Conservation (phyloP, 2,797 vertebrate genomes). For the Acropternis orthonyx region DNA sequence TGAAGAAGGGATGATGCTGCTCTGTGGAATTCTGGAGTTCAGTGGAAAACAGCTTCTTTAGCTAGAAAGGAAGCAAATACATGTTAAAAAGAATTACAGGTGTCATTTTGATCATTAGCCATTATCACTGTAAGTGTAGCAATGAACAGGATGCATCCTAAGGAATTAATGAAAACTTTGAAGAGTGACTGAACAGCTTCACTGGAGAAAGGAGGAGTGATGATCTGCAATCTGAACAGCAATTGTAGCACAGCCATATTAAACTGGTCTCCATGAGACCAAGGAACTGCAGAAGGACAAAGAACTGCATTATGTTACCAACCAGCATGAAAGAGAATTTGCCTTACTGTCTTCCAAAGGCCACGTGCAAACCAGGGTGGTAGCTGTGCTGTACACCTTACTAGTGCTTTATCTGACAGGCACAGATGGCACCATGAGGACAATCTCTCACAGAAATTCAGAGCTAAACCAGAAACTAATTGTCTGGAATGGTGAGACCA, state of each 20-base stretch:
- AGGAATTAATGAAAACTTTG: background rate
- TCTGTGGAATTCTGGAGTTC: background rate
- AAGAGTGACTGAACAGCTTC: background rate
- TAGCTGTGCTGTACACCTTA: background rate
- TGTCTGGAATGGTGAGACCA: background rate
- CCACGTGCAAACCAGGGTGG: background rate
- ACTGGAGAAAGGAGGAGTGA: background rate
- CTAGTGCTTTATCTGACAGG: background rate
- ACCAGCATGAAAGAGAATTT: background rate
- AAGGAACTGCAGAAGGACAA: background rate
- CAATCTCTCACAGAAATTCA: background rate
- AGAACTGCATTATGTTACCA: background rate
- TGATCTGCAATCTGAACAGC: background rate
- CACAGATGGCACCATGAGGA: background rate
- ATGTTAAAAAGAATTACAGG: background rate
- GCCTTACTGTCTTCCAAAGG: background rate
- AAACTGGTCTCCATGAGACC: background rate
- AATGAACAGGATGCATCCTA: background rate
- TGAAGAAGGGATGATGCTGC: background rate
- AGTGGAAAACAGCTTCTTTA: background rate
- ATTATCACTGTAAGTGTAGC: background rate
- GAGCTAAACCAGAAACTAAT: background rate
- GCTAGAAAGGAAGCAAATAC: slow-evolving; percentile 21
- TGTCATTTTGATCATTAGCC: background rate
- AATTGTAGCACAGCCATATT: background rate